Conservation (phyloP, 2,888 invertebrate genomes). For the Hyalella azteca region DNA sequence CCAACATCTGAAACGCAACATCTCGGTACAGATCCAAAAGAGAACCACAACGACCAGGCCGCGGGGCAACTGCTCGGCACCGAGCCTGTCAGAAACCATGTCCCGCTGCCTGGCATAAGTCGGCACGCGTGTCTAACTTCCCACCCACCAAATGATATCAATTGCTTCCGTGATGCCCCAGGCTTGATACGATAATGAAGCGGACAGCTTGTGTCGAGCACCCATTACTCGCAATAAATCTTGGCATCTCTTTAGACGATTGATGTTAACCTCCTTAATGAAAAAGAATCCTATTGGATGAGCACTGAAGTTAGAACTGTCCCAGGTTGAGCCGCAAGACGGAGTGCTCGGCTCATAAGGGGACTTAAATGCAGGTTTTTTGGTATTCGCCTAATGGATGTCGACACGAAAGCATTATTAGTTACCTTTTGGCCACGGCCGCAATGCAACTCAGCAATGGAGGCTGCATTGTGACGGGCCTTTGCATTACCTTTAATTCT, state of each 20-base stretch:
- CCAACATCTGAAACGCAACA: too few species aligned
- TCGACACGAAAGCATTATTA: not conserved
- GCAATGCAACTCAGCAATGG: too few species aligned
- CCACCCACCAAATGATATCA: not conserved
- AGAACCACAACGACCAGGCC: too few species aligned
- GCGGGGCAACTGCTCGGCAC: too few species aligned
- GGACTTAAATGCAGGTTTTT: not conserved
- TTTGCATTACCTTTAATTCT: too few species aligned
- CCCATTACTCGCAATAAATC: constrained; percentile 8
- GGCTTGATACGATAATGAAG: not conserved
- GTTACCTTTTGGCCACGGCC: not conserved
- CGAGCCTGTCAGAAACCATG: too few species aligned
- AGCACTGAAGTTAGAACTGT: not conserved
- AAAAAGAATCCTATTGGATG: constrained; percentile 6
- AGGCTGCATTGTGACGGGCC: too few species aligned
- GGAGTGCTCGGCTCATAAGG: not conserved
- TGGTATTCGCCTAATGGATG: constrained; percentile 11
- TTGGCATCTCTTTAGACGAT: constrained; percentile 9
- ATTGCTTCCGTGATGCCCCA: not conserved
- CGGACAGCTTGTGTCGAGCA: not conserved
- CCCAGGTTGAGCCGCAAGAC: too few species aligned
- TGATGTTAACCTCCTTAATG: not conserved
- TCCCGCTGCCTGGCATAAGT: too few species aligned
- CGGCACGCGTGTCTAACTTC: constrained; percentile 14
- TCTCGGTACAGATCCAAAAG: too few species aligned